Percentiles rank a stretch among this genome's conserved stretches.
These are phyloP conservation scores for Microtus montanus DNA, from an alignment of 2,113 vertebrate genomes.

Conservation along the genomic window DNA sequence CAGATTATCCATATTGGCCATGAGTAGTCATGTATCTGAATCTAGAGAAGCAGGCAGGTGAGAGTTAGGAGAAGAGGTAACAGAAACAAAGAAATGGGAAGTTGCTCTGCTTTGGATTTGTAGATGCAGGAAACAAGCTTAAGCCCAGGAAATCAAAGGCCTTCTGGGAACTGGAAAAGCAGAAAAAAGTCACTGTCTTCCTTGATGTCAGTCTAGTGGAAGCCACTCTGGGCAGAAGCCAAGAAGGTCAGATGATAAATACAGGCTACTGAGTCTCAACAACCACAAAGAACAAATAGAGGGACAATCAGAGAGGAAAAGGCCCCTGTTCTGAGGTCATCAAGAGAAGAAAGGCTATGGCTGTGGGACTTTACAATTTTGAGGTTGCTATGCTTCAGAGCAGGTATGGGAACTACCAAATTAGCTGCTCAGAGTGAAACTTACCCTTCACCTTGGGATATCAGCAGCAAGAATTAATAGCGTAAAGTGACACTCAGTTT, in stretches of 20 bases:
- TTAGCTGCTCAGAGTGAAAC: not conserved
- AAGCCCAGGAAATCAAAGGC: not conserved
- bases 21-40: not conserved
- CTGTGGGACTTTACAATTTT: not conserved
- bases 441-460: constrained; percentile 79
- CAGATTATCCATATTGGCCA: not conserved
- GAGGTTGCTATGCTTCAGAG: not conserved
- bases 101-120: not conserved
- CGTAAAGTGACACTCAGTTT: constrained; percentile 79
- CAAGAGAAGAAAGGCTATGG: not conserved
- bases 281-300: not conserved
- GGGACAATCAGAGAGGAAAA: not conserved
- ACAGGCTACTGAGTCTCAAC: not conserved
- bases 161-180: not conserved
- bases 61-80: not conserved
- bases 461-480: constrained; percentile 78
- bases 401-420: not conserved
- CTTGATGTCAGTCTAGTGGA: not conserved
- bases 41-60: not conserved
- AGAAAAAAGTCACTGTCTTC: not conserved
- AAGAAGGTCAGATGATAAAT: not conserved
- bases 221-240: not conserved
- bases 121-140: not conserved
- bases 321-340: not conserved
- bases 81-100: not conserved